phyloP scores from a whole-genome alignment of 2,113 vertebrate species.

The Hippocampus zosterae region DNA sequence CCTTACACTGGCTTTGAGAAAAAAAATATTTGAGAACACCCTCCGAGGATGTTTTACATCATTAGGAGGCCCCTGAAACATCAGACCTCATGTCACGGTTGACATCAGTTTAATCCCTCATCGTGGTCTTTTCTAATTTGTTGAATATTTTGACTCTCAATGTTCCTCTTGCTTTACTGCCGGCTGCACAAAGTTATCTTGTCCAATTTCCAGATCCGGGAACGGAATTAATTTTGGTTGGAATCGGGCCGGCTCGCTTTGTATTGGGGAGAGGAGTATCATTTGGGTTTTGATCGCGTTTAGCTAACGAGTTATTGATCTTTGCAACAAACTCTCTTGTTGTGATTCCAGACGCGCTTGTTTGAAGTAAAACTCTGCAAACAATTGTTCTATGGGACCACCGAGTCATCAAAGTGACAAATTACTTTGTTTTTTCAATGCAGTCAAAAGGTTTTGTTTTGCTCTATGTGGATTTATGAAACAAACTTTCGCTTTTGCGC shows the following conservation, averaged over 20 bases:
- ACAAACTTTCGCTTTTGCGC: neutral
- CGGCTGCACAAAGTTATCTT: neutral
- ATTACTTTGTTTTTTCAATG: neutral
- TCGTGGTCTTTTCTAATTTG: conserved; percentile 14
- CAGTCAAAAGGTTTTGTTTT: neutral
- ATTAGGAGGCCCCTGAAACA: conserved; percentile 16
- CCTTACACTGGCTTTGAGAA: neutral
- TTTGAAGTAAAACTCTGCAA: neutral
- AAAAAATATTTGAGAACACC: neutral
- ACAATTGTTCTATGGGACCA: neutral
- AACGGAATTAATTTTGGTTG: neutral
- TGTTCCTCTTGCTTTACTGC: neutral
- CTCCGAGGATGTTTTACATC: neutral
- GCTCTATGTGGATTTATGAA: neutral
- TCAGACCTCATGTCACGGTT: conserved; percentile 14
- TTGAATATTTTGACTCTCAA: neutral
- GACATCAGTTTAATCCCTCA: conserved; percentile 12
- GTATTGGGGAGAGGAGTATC: neutral
- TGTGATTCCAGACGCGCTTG: neutral
- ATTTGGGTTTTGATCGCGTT: conserved; percentile 4
- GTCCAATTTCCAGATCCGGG: neutral
- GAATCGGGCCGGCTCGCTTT: neutral
- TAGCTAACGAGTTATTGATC: conserved; percentile 12
- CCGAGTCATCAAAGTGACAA: neutral
- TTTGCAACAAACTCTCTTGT: conserved; percentile 1